Conservation (phyloP, 2,113 vertebrate genomes). For the Chamaetylas fuelleborni region DNA sequence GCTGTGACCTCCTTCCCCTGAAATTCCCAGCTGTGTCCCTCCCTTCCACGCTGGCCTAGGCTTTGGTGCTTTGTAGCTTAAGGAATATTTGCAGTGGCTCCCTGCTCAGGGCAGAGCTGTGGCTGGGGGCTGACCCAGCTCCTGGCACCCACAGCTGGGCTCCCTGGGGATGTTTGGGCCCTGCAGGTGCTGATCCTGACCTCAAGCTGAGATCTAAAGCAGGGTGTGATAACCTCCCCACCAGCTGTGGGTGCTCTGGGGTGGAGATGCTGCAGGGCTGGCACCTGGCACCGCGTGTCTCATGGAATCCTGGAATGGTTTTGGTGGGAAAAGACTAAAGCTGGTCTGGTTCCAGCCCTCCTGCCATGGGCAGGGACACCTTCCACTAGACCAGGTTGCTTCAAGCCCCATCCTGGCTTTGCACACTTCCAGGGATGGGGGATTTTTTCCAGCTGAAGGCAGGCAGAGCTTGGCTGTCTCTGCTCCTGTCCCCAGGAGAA, state of each 20-base stretch:
- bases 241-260: neutral
- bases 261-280: neutral
- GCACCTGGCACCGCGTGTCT: neutral
- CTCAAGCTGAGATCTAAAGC: neutral
- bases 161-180: neutral
- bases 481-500: neutral
- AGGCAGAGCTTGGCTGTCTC: neutral
- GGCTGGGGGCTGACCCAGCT: neutral
- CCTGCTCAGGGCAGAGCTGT: neutral
- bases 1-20: neutral
- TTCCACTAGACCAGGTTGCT: neutral
- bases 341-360: neutral
- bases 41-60: neutral
- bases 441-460: neutral
- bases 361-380: neutral
- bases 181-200: neutral
- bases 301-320: neutral
- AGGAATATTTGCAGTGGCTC: neutral
- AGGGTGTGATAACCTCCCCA: neutral
- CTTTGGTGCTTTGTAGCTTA: neutral
- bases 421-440: neutral
- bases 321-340: neutral
- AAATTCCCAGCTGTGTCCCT: neutral
- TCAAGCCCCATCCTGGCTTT: neutral
- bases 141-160: fast-evolving